Conservation (phyloP, 2,113 vertebrate genomes). For the Grantiella picta region DNA sequence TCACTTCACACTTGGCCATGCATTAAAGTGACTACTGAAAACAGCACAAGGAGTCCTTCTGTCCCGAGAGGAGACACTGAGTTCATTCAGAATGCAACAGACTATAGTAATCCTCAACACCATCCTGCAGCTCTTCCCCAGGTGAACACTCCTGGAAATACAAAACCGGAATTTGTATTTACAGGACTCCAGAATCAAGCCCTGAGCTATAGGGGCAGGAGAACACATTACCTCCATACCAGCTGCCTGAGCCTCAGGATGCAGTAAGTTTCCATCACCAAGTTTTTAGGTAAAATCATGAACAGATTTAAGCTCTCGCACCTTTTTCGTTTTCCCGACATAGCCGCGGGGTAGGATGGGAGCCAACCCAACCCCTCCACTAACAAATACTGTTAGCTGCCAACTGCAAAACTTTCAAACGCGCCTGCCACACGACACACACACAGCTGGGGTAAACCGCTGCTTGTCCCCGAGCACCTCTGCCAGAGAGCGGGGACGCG, state of each 20-base stretch:
- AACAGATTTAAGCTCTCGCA: background rate
- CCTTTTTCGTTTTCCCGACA: background rate
- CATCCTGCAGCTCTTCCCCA: background rate
- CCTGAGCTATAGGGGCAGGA: background rate
- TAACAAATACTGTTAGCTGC: rapidly evolving
- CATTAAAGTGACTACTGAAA: background rate
- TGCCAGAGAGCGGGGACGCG: background rate
- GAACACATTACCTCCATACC: rapidly evolving
- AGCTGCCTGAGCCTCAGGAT: background rate
- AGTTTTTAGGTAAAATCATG: background rate
- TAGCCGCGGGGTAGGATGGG: rapidly evolving
- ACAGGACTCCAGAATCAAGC: background rate
- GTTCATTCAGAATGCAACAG: background rate
- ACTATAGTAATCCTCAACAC: background rate
- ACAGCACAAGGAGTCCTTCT: background rate
- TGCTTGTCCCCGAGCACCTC: background rate
- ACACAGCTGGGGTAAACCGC: background rate
- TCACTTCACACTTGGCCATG: background rate
- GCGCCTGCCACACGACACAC: background rate
- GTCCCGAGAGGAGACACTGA: background rate
- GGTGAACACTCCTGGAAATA: background rate
- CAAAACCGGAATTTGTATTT: background rate
- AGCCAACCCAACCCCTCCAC: background rate
- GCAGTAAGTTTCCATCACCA: background rate
- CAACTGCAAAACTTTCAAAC: background rate